Conservation (phyloP, 2,888 invertebrate genomes). For the Desoria tigrina region DNA sequence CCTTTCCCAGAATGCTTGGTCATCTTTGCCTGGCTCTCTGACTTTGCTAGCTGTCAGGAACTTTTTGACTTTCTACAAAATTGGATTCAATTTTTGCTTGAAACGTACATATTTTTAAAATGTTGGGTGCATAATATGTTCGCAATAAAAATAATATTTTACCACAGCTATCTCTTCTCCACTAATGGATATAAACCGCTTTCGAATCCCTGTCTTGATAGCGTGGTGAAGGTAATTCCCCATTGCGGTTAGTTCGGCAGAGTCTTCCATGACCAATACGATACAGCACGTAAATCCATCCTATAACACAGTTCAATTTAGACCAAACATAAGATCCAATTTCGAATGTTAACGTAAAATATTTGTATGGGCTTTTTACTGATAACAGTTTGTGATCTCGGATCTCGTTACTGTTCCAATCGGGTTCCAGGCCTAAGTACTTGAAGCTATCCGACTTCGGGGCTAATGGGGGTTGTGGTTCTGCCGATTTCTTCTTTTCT, state of each 20-base stretch:
- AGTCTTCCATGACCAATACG: slow-evolving; percentile 44
- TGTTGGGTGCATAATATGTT: no score
- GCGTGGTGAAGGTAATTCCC: slow-evolving; percentile 38
- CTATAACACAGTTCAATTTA: no score
- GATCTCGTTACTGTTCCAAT: slow-evolving; percentile 33
- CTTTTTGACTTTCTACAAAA: slow-evolving; percentile 35
- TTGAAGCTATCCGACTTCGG: background rate
- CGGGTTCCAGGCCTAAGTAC: slow-evolving; percentile 6
- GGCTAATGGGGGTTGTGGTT: no score
- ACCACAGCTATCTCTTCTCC: slow-evolving; percentile 36
- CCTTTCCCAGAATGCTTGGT: slow-evolving; percentile 24
- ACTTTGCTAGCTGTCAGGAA: slow-evolving; percentile 26
- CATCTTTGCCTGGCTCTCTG: slow-evolving; percentile 15
- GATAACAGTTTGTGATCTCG: slow-evolving; percentile 15
- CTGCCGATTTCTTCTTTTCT: background rate
- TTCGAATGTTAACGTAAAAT: background rate
- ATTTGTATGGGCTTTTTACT: slow-evolving; percentile 12
- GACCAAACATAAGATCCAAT: background rate
- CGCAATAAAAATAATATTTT: no score
- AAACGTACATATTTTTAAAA: no score
- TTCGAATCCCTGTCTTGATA: slow-evolving; percentile 37
- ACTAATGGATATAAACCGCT: slow-evolving; percentile 33
- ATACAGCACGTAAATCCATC: slow-evolving; percentile 37
- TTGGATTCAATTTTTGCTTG: no score
- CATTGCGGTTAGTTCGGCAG: slow-evolving; percentile 28